Conservation (phyloP, 2,888 invertebrate genomes). For the Teleiodes luculella region DNA sequence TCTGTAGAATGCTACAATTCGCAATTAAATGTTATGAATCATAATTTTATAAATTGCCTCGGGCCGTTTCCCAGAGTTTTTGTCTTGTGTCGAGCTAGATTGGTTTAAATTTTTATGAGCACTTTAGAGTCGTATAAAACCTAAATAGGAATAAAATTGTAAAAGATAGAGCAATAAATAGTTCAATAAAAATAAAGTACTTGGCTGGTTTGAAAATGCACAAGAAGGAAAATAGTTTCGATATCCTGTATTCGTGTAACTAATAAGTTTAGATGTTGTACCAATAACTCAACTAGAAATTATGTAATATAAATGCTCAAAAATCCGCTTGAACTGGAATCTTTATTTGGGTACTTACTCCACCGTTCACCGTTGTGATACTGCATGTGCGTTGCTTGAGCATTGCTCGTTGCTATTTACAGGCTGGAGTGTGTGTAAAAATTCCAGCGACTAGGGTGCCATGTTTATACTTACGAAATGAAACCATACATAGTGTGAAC, state of each 20-base stretch:
- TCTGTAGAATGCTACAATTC: conserved; percentile 53
- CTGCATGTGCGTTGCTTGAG: conserved; percentile 35
- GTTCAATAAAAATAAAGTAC: background rate
- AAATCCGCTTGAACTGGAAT: too few relatives aligned
- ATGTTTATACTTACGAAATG: conserved; percentile 66
- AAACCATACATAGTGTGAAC: conserved; percentile 60
- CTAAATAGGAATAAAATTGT: background rate
- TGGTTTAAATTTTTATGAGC: conserved; percentile 5
- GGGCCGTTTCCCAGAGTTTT: conserved; percentile 8
- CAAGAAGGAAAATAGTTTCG: too few relatives aligned
- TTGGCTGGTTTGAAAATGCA: too few relatives aligned
- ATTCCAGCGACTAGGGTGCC: conserved; percentile 60
- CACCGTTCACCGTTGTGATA: too few relatives aligned
- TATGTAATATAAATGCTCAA: too few relatives aligned
- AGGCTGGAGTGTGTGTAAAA: conserved; percentile 56
- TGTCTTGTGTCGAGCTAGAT: background rate
- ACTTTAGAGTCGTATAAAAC: background rate
- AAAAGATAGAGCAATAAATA: background rate
- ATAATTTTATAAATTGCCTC: conserved; percentile 29
- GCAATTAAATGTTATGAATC: conserved; percentile 49
- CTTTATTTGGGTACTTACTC: too few relatives aligned
- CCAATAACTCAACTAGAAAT: too few relatives aligned
- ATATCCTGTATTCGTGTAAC: too few relatives aligned
- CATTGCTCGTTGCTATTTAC: conserved; percentile 39
- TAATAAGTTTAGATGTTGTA: too few relatives aligned